These are phyloP conservation scores for Anguilla megastoma DNA, from an alignment of 2,797 vertebrate species.

Conservation along the genomic window DNA sequence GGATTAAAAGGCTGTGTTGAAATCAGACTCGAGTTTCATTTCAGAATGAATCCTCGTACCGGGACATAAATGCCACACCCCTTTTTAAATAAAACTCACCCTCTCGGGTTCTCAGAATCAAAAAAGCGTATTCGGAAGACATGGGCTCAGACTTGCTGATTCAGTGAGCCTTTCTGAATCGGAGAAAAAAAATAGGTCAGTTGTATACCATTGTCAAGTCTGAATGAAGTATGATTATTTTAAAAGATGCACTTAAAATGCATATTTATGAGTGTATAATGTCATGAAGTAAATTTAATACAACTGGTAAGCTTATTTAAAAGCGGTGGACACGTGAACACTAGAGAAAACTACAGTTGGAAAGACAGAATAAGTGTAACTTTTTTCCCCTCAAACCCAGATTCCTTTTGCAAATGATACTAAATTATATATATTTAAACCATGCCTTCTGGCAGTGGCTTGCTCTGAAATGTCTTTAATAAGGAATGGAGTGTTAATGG, in stretches of 20 bases:
- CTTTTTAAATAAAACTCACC: not conserved
- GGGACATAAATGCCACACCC: not conserved
- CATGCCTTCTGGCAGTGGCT: conserved; percentile 67
- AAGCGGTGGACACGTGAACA: not conserved
- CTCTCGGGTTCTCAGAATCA: not conserved
- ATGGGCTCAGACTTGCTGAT: not conserved
- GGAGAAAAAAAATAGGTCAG: not conserved
- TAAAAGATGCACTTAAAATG: too few relatives aligned
- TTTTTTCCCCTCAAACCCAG: conserved; percentile 64
- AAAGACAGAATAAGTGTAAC: conserved; percentile 55
- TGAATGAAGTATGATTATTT: too few relatives aligned
- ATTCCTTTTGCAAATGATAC: conserved; percentile 69
- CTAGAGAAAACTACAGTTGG: conserved; percentile 11
- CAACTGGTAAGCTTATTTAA: not conserved
- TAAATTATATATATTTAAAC: conserved; percentile 72
- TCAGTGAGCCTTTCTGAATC: not conserved
- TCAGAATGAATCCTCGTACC: not conserved
- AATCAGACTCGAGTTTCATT: not conserved
- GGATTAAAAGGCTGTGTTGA: not conserved
- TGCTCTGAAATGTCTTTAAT: conserved; percentile 75
- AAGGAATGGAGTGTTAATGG: conserved; percentile 68
- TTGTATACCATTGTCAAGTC: not conserved
- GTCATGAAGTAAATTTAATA: not conserved
- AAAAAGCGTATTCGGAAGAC: not conserved
- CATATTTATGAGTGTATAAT: too few relatives aligned